Evolutionary conservation across 2,113 vertebrate species (phyloP), one percentile per base, ranked within the genome.

Genomic region (Procavia capensis): DNA sequence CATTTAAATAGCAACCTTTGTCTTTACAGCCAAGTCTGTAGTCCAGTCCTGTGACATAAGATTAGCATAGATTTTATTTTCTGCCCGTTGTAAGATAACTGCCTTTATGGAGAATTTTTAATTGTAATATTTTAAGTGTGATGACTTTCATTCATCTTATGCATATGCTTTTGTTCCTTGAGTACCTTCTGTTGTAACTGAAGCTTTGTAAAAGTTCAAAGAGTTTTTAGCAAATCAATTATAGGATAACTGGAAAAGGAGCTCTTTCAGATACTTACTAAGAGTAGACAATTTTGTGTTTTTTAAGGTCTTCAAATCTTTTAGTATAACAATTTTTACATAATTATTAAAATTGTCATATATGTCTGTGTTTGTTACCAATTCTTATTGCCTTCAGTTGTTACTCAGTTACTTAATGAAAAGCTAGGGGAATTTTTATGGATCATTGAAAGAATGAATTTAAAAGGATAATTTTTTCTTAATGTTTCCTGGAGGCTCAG

Each of bases 201-300:
- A 34, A 45, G 50, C 6, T 91, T 89, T 93, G 14, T 57, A 86
- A 79, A 9, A 84, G 63, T 39, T 93, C 25, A 25, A 84, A 66
- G 14, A 68, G 85, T 63, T 81, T 92, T 87, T 93, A 88, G 59
- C 41, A 96, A 87, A 57, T 24, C 75, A 70, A 3, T 59, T 93
- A 24, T 16, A 31, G 25, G 31, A 45, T 91, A 85, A 70, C 22
- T 80, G 27, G n/a, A 94, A 16, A 36, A 78, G 24, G 3, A 43
- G 54, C 50, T 87, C 82, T 50, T 87, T 89, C 29, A 91, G 3
- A n/a, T 88, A 88, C 80, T 91, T 25, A 82, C 70, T 50, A 84
- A 94, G 19, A 89, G 79, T 87, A 5, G 85, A 43, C 27, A 34
- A 57, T 50, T 75, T 85, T 87, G 19, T 5, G 47, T 83, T 88